Percentiles rank a stretch among this genome's conserved stretches.
Evolutionary conservation across 2,888 invertebrate species (phyloP).

Genomic region (Agriopis marginaria): DNA sequence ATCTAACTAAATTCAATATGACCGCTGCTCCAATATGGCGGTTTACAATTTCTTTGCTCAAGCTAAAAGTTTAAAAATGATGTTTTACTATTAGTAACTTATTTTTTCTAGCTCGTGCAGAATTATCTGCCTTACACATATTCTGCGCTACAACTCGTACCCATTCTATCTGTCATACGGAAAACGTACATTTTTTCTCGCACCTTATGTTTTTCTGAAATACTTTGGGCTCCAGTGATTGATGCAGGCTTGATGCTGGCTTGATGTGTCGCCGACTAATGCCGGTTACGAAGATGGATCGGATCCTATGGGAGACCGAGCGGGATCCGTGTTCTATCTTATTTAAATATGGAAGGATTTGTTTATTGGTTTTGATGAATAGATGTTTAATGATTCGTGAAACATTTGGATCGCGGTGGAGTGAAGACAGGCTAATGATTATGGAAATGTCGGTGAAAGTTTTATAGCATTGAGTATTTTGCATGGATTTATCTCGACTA

Average conservation of each 20-base stretch:
- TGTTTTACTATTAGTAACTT: neutral
- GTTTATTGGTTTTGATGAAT: conserved; percentile 48
- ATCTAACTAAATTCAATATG: no score
- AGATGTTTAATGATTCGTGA: conserved; percentile 47
- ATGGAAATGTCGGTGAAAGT: neutral
- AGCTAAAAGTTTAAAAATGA: no score
- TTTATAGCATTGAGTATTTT: neutral
- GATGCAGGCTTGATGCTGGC: conserved; percentile 76
- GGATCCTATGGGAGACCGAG: conserved; percentile 57
- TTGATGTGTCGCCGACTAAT: conserved; percentile 72
- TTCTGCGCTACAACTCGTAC: conserved; percentile 57
- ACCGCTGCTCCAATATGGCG: no score
- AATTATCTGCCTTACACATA: conserved; percentile 22
- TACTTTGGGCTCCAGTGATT: conserved; percentile 73
- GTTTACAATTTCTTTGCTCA: no score
- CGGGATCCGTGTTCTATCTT: conserved; percentile 55
- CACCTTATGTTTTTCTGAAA: conserved; percentile 69
- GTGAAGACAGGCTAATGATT: neutral
- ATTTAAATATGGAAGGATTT: conserved; percentile 47
- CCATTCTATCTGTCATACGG: conserved; percentile 65
- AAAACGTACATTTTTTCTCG: conserved; percentile 44
- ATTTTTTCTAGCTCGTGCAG: neutral
- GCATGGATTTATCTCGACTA: no score
- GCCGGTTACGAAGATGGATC: conserved; percentile 72
- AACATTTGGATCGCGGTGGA: conserved; percentile 14